Base-by-base conservation (phyloP, 2,888 invertebrate genomes). In the Chrysolina haemoptera region DNA sequence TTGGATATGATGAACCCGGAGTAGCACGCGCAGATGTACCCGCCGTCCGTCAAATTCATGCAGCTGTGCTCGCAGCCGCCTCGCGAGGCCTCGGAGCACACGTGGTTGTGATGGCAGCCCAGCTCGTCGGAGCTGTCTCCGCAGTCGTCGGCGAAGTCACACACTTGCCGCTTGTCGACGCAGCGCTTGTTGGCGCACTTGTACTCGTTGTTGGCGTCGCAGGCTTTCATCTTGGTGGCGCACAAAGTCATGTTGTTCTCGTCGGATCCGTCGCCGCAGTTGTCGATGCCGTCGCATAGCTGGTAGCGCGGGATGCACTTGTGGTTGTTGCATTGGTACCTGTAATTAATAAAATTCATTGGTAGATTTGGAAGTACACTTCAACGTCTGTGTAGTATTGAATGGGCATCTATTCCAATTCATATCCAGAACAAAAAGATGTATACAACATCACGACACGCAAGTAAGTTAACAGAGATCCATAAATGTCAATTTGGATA, bases 41-140 rank as follows among this genome's bases (percentile, higher is more conserved):
- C 97, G 50, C 92, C 92, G 67, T 92, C 91, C 0, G 94, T 94
- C 40, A 98, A 89, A 86, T 96, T 95, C 76, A 94, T 94, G 85
- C 98, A 98, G 84, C 94, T 93, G 85, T 98, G 98, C 85, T 97
- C 94, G 88, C 98, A 98, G 0, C 97, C 97, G 14, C 98, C 98
- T 87, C 90, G 85, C 69, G 88, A 89, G 62, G 87, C 83, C 73
- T 90, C 90, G 14, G 88, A 89, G 85, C 93, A 93, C 27, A 90
- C 90, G 81, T 90, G 91, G 50, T 90, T 89, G 80, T 92, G 93
- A 82, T 94, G 97, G 85, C 98, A 98, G 67, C 98, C 98, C 62
- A 94, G 89, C 87, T 98, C 97, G 85, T 98, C 98, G 1, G 95
- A 95, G 62, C 92, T 92, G 86, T 98, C 97, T 0, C 95, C 96